phyloP scores from a whole-genome alignment of 2,113 vertebrate genomes.

The Dendropsophus ebraccatus region DNA sequence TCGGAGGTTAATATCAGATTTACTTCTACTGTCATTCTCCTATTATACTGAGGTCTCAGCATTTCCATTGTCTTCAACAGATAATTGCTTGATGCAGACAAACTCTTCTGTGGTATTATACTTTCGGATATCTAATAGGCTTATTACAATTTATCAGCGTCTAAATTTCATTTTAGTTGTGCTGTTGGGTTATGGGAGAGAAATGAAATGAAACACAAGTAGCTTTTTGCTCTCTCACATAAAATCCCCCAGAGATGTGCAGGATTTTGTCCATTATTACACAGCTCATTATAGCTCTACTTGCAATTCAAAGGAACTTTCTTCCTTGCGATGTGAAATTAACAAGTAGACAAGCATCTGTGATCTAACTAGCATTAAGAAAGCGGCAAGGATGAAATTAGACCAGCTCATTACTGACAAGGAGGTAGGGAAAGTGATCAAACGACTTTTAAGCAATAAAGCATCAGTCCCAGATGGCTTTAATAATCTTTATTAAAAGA shows the following conservation, averaged over 20 bases:
- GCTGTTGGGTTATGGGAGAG: background rate
- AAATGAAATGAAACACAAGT: conserved; percentile 23
- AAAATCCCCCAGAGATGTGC: conserved; percentile 49
- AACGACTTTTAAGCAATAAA: conserved; percentile 49
- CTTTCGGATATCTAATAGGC: background rate
- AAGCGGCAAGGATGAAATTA: conserved; percentile 54
- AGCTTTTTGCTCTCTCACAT: conserved; percentile 27
- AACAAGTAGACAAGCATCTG: conserved; percentile 57
- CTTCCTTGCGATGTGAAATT: conserved; percentile 46
- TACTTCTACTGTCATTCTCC: background rate
- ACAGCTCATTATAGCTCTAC: conserved; percentile 51
- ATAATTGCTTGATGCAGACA: conserved; percentile 9
- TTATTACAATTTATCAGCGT: background rate
- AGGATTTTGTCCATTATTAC: conserved; percentile 55
- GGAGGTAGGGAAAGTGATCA: conserved; percentile 48
- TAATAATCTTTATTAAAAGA: conserved; percentile 46
- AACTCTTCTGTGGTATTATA: background rate
- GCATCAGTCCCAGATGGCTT: conserved; percentile 37
- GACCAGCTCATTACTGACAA: conserved; percentile 55
- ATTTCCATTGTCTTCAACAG: background rate
- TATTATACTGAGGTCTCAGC: background rate
- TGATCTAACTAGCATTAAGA: conserved; percentile 54
- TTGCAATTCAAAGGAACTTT: conserved; percentile 55
- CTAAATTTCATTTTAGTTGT: conserved; percentile 4
- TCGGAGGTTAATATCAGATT: background rate